Evolutionary conservation across 2,113 vertebrate genomes (phyloP).

Genomic region (Pagrus major): DNA sequence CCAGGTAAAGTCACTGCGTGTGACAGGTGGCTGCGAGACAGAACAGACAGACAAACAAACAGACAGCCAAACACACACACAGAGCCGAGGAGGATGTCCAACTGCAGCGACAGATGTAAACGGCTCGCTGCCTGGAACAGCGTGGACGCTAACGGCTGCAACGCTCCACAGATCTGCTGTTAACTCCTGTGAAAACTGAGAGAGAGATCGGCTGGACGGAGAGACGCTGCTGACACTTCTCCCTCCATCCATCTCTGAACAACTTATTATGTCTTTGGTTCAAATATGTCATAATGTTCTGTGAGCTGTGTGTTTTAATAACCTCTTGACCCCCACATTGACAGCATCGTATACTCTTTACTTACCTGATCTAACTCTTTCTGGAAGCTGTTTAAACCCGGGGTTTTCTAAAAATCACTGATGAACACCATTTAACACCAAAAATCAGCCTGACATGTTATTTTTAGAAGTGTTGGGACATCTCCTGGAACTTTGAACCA

Average conservation of each 20-base stretch:
- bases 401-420: too few species aligned
- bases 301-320: not conserved
- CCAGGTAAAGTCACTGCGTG: slow-evolving; percentile 46
- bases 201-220: slow-evolving; percentile 19
- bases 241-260: slow-evolving; percentile 8
- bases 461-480: too few species aligned
- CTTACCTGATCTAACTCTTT: not conserved
- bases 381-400: not conserved
- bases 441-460: too few species aligned
- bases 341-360: not conserved
- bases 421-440: too few species aligned
- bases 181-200: not conserved
- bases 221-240: not conserved
- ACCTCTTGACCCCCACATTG: not conserved
- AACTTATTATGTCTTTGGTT: not conserved
- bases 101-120: slow-evolving; percentile 50
- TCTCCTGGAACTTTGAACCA: not conserved
- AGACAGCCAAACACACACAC: slow-evolving; percentile 17
- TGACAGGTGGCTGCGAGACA: slow-evolving; percentile 57
- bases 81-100: slow-evolving; percentile 19
- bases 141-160: slow-evolving; percentile 31
- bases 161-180: slow-evolving; percentile 44
- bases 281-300: not conserved
- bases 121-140: slow-evolving; percentile 37
- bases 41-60: slow-evolving; percentile 35